These are phyloP conservation scores for Alethe castanea DNA, from an alignment of 2,113 vertebrate genomes.

Conservation along the genomic window DNA sequence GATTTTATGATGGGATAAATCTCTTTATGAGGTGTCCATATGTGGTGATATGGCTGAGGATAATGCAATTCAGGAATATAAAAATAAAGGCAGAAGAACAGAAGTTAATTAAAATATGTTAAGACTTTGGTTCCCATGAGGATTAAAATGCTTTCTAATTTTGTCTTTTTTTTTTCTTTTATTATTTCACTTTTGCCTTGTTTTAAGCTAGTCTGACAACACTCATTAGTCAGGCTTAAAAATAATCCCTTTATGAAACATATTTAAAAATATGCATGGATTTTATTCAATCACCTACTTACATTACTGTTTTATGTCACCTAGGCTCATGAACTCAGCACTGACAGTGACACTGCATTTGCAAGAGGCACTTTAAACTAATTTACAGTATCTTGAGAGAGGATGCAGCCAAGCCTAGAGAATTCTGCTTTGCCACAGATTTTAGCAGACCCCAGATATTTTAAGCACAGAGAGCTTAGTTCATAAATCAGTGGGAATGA, in stretches of 20 bases:
- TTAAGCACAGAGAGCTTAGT: not conserved
- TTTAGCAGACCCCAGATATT: not conserved
- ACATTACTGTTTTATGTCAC: not conserved
- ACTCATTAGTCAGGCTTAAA: not conserved
- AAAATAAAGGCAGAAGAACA: not conserved
- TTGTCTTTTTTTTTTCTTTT: not conserved
- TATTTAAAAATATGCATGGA: not conserved
- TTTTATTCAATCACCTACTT: not conserved
- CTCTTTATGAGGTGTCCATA: not conserved
- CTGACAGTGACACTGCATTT: not conserved
- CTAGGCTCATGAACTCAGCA: not conserved
- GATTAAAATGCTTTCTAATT: not conserved
- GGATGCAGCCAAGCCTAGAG: not conserved
- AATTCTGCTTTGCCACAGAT: not conserved
- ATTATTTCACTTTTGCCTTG: not conserved
- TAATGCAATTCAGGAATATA: not conserved
- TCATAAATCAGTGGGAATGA: not conserved
- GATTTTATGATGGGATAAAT: not conserved
- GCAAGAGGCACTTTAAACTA: not conserved
- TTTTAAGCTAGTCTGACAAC: not conserved
- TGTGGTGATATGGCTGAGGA: not conserved
- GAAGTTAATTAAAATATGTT: not conserved
- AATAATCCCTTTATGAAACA: not conserved
- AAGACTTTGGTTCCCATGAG: not conserved
- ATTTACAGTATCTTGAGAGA: not conserved